These are phyloP conservation scores for Hymenopus coronatus DNA, from an alignment of 2,888 invertebrate species.

Conservation along the genomic window DNA sequence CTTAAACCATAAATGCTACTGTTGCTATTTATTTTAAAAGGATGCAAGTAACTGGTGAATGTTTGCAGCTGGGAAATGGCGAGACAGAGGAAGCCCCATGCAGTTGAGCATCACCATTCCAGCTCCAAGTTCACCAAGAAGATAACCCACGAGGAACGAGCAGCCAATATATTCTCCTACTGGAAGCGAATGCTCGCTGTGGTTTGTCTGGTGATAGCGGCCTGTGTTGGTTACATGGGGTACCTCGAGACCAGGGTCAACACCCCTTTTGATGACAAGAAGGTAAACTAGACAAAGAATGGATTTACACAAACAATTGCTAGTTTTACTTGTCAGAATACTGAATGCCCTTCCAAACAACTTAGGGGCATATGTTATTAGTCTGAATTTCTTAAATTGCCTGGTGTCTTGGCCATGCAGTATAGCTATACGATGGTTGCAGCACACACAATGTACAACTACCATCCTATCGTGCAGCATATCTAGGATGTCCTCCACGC, in stretches of 20 bases:
- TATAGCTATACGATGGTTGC: too few relatives aligned
- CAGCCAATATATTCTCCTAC: neutral
- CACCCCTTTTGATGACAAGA: conserved; percentile 76
- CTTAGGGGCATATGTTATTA: too few relatives aligned
- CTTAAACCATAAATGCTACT: too few relatives aligned
- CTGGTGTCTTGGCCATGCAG: too few relatives aligned
- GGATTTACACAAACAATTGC: neutral
- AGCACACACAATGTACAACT: too few relatives aligned
- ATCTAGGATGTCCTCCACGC: too few relatives aligned
- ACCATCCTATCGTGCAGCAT: too few relatives aligned
- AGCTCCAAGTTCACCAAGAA: conserved; percentile 24
- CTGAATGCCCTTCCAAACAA: too few relatives aligned
- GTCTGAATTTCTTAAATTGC: too few relatives aligned
- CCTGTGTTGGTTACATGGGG: conserved; percentile 73
- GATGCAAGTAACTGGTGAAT: neutral
- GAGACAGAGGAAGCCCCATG: conserved; percentile 23
- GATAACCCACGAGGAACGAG: neutral
- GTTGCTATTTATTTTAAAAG: too few relatives aligned
- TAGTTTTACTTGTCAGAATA: neutral
- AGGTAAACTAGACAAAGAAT: too few relatives aligned
- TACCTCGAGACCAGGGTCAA: conserved; percentile 86
- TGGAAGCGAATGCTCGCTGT: conserved; percentile 25
- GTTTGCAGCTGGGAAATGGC: conserved; percentile 7
- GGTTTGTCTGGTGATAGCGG: conserved; percentile 59
- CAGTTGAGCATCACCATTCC: conserved; percentile 14